Percentiles rank a stretch among this genome's conserved stretches.
Evolutionary conservation across 2,113 vertebrate genomes (phyloP).

Genomic region (mouse (Mus musculus)): GRCm39 chr9:13806501-13807000

Average conservation of each 20-base stretch:
- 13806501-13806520: not conserved
- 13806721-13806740: not conserved
- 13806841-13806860: not conserved
- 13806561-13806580: not conserved
- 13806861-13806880: not conserved
- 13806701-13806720: not conserved
- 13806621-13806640: not conserved
- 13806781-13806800: not conserved
- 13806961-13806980: not conserved
- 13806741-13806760: not conserved
- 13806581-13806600: not conserved
- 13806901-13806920: not conserved
- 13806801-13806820: not conserved
- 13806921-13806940: not conserved
- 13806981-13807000: not conserved
- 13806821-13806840: constrained; percentile 12
- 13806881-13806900: not conserved
- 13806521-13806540: no score
- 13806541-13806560: not conserved
- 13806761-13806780: not conserved
- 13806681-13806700: not conserved
- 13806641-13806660: constrained; percentile 13
- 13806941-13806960: not conserved
- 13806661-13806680: constrained; percentile 8
- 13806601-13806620: not conserved